phyloP scores from a whole-genome alignment of 1,140 invertebrate genomes.

The Lasioglossum albipes region DNA sequence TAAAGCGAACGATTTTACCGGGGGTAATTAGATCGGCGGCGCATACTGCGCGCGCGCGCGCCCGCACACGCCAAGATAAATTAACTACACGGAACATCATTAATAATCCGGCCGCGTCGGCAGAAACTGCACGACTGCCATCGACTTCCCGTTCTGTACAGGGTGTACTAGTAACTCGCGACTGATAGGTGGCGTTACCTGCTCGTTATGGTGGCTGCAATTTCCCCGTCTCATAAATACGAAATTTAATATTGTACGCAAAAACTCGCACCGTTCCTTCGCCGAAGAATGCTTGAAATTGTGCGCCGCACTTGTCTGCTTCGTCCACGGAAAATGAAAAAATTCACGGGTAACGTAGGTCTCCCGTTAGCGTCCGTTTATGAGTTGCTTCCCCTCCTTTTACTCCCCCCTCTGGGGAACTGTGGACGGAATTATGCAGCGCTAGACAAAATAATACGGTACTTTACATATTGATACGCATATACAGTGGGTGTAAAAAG shows the following conservation, averaged over 20 bases:
- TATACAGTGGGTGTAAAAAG: too few species aligned
- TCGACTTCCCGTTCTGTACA: not conserved
- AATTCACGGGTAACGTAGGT: not conserved
- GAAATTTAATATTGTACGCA: constrained; percentile 26
- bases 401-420: not conserved
- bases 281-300: constrained; percentile 22
- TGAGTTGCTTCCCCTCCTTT: not conserved
- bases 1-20: not conserved
- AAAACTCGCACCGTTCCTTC: not conserved
- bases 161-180: not conserved
- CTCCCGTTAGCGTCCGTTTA: not conserved
- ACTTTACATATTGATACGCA: too few species aligned
- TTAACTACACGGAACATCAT: not conserved
- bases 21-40: not conserved
- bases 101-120: constrained; percentile 1
- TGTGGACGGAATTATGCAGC: not conserved
- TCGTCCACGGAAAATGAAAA: constrained; percentile 21
- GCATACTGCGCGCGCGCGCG: not conserved
- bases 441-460: too few species aligned
- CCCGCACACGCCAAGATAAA: not conserved
- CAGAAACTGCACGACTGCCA: not conserved
- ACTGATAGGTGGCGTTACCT: not conserved
- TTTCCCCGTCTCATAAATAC: not conserved
- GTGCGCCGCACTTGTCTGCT: constrained; percentile 1
- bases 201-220: not conserved